These are phyloP conservation scores for Melolontha melolontha DNA, from an alignment of 2,888 invertebrate species.

Conservation along the genomic window DNA sequence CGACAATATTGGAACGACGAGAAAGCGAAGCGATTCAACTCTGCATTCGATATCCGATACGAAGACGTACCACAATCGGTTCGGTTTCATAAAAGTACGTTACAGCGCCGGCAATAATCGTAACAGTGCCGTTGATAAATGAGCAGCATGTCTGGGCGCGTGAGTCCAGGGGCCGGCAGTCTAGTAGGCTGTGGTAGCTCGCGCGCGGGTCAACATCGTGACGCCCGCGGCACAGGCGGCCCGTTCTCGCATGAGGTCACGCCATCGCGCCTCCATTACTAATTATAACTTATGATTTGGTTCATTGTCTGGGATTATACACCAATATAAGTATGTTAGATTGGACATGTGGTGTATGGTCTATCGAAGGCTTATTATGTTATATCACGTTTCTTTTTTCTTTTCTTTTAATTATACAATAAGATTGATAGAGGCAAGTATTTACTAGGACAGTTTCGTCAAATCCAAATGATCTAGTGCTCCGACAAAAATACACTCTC, in stretches of 20 bases:
- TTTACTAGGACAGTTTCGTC: too few species aligned
- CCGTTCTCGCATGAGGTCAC: constrained; percentile 48
- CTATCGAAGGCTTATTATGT: constrained; percentile 5
- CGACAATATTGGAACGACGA: constrained; percentile 19
- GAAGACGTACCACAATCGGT: background rate
- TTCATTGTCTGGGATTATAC: constrained; percentile 48
- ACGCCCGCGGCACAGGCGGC: constrained; percentile 48
- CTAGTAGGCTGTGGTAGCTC: constrained; percentile 45
- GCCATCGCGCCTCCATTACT: constrained; percentile 47
- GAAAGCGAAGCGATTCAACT: constrained; percentile 16
- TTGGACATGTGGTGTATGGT: background rate
- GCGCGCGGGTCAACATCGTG: constrained; percentile 52
- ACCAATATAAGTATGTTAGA: constrained; percentile 28
- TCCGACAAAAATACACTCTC: too few species aligned
- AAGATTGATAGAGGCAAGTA: too few species aligned
- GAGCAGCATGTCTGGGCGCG: constrained; percentile 50
- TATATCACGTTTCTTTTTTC: background rate
- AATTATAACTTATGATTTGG: constrained; percentile 52
- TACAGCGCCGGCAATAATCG: constrained; percentile 50
- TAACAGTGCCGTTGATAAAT: constrained; percentile 51
- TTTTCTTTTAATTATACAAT: background rate
- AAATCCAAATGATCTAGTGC: too few species aligned
- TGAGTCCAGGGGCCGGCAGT: constrained; percentile 46
- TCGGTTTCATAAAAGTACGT: constrained; percentile 39
- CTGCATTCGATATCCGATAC: constrained; percentile 3